Evolutionary conservation across 2,888 invertebrate species (phyloP).

Genomic region (Leucophenga maculata): DNA sequence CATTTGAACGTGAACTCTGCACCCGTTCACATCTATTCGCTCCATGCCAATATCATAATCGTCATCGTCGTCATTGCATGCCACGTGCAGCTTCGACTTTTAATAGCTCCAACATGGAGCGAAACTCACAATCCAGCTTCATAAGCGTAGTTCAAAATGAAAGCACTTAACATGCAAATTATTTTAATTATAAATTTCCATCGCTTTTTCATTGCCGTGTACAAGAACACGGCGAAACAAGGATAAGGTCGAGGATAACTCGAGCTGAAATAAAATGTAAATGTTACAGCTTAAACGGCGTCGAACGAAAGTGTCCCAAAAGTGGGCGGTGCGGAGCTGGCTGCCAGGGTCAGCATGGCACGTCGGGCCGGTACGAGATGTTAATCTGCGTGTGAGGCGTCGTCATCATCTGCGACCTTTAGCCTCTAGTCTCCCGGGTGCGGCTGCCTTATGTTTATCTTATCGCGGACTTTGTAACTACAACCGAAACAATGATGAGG

Average conservation of each 20-base stretch:
- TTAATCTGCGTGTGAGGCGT: constrained; percentile 10
- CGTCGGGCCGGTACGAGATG: background rate
- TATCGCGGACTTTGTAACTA: too few relatives aligned
- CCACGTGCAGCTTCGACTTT: background rate
- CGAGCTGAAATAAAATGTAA: too few relatives aligned
- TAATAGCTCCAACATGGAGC: background rate
- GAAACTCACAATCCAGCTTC: background rate
- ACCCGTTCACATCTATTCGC: too few relatives aligned
- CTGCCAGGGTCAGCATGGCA: background rate
- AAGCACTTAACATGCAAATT: constrained; percentile 21
- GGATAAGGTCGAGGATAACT: too few relatives aligned
- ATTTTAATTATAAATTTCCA: constrained; percentile 24
- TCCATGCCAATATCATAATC: background rate
- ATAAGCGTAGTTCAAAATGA: constrained; percentile 4
- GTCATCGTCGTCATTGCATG: background rate
- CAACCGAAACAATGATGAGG: too few relatives aligned
- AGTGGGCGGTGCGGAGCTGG: too few relatives aligned
- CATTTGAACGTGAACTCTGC: background rate
- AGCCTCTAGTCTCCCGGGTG: background rate
- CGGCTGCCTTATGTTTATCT: background rate
- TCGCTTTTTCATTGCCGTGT: constrained; percentile 12
- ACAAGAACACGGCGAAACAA: too few relatives aligned
- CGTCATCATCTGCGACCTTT: background rate
- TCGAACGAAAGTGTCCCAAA: too few relatives aligned
- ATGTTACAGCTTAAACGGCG: too few relatives aligned